These are phyloP conservation scores for Dasypogon diadema DNA, from an alignment of 2,888 invertebrate genomes.

Conservation along the genomic window DNA sequence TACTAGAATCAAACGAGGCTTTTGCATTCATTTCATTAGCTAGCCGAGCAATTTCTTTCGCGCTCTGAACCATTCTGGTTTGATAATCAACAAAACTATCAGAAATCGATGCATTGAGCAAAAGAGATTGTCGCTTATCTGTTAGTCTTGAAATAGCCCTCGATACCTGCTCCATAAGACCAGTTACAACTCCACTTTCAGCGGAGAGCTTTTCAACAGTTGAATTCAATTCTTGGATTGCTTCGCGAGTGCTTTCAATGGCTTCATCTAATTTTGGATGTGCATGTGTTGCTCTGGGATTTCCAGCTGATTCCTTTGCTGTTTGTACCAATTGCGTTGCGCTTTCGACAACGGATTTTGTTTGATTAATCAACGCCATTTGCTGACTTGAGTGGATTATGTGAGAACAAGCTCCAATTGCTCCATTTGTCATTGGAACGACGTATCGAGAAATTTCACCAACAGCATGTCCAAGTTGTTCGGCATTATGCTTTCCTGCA, in stretches of 20 bases:
- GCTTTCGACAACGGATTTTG: conserved; percentile 95
- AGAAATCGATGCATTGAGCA: conserved; percentile 77
- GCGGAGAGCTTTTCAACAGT: conserved; percentile 87
- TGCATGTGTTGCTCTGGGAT: conserved; percentile 85
- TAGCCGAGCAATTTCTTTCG: conserved; percentile 92
- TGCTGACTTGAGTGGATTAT: conserved; percentile 90
- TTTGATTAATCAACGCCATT: conserved; percentile 87
- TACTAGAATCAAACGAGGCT: conserved; percentile 80
- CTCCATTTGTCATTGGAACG: conserved; percentile 86
- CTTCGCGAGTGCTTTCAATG: conserved; percentile 80
- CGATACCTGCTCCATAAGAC: conserved; percentile 90
- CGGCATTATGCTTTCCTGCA: conserved; percentile 92
- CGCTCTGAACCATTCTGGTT: conserved; percentile 94
- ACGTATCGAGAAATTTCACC: conserved; percentile 81
- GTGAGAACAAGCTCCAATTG: conserved; percentile 90
- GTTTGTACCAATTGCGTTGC: conserved; percentile 86
- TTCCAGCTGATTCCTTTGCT: conserved; percentile 91
- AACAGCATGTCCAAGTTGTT: conserved; percentile 91
- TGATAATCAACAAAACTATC: conserved; percentile 96
- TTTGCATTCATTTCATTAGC: conserved; percentile 94
- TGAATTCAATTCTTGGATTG: conserved; percentile 83
- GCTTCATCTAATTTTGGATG: conserved; percentile 89
- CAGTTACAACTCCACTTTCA: conserved; percentile 89
- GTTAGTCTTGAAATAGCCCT: conserved; percentile 86
- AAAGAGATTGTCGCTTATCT: conserved; percentile 79